Evolutionary conservation across 2,113 vertebrate species (phyloP).

Genomic region (Heloderma charlesbogerti): DNA sequence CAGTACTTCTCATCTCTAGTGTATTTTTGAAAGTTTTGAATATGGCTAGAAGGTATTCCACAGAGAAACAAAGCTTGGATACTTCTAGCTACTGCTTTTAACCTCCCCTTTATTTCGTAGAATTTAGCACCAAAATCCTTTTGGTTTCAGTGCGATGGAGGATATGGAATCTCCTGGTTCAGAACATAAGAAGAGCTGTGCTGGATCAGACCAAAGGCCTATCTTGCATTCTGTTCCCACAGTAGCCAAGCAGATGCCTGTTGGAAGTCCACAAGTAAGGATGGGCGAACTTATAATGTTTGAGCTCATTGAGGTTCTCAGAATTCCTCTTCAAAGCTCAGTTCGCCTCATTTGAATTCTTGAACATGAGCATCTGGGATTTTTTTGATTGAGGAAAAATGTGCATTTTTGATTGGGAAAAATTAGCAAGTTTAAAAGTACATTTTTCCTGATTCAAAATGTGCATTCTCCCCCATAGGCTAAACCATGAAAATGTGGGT

Average conservation of each 20-base stretch:
- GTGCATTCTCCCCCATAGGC: no score
- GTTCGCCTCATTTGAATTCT: no score
- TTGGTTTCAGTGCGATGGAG: neutral
- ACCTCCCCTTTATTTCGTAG: neutral
- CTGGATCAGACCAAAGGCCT: neutral
- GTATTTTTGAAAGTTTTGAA: neutral
- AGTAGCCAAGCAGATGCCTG: neutral
- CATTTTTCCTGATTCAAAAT: no score
- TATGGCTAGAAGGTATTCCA: neutral
- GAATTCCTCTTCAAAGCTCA: no score
- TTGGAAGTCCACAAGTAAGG: neutral
- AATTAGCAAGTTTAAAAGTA: no score
- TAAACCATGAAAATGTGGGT: no score
- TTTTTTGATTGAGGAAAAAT: no score
- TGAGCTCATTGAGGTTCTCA: no score
- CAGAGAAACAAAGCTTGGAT: neutral
- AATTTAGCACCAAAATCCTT: neutral
- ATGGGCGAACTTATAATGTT: no score
- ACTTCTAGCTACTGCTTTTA: neutral
- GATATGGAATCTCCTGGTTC: neutral
- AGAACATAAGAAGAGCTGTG: neutral
- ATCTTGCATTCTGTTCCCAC: neutral
- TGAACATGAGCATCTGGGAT: no score
- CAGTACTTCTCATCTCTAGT: neutral
- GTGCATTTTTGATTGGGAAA: no score